Evolutionary conservation across 2,113 vertebrate species (phyloP).

Genomic region (Nicator chloris): DNA sequence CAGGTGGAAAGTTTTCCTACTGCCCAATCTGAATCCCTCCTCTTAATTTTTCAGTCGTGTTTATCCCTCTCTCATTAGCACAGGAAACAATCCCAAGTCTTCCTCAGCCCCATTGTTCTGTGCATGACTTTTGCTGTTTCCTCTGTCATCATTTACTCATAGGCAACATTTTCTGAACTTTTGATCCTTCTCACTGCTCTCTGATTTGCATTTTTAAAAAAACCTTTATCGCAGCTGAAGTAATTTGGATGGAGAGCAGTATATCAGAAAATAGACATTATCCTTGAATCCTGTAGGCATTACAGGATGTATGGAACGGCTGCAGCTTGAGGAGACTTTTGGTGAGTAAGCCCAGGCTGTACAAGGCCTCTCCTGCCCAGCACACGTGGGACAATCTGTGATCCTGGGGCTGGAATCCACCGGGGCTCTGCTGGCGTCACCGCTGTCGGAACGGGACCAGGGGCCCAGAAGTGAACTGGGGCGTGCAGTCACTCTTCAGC

Average conservation of each 20-base stretch:
- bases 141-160: background rate
- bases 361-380: background rate
- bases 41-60: background rate
- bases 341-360: background rate
- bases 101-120: accelerated
- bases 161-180: background rate
- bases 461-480: constrained; percentile 38
- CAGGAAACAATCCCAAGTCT: background rate
- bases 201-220: background rate
- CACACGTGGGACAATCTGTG: background rate
- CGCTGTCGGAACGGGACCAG: background rate
- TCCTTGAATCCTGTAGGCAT: background rate
- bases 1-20: background rate
- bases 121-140: background rate
- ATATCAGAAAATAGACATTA: background rate
- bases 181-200: background rate
- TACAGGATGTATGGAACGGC: background rate
- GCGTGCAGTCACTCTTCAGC: background rate
- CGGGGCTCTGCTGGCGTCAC: background rate
- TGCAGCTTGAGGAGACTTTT: background rate
- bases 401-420: background rate
- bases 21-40: background rate
- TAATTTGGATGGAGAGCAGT: background rate
- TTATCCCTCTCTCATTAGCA: background rate
- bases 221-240: background rate